Base-by-base conservation (phyloP, 2,113 vertebrate genomes). In the Entomyzon cyanotis region DNA sequence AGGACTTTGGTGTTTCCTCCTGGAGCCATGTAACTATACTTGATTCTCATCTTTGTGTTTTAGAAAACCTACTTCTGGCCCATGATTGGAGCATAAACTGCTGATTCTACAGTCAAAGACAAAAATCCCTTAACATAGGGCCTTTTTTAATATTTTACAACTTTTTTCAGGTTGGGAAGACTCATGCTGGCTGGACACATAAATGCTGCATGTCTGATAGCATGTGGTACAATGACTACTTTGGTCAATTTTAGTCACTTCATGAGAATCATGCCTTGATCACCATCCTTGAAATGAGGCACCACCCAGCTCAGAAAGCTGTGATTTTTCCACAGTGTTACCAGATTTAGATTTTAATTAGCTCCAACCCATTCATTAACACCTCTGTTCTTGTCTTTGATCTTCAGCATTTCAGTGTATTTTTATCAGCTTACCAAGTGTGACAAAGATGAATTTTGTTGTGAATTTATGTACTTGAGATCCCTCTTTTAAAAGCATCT, bases 1-100 rank as follows among this genome's bases (percentile, higher is more conserved):
- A 79, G 12, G 46, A 63, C 15, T n/a, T n/a, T 3, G 21, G 28
- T 22, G 17, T 60, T 87, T 78, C 79, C 53, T 82, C 21, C 50
- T 39, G 41, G 17, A 69, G 15, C 41, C 24, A 17, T 0, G 0
- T 12, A 55, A 89, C 13, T 37, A 4, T 2, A 0, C 25, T 60
- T 9, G 1, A 42, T 47, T 74, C 50, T 74, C 50, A 47, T 5
- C 0, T 55, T 50, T 17, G 7, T 27, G 28, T 55, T 65, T 56
- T 47, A 53, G 35, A 82, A 88, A 85, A 85, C 20, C 28, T 59
- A 25, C 47, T 68, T 67, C 23, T 50, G 33, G 33, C 28, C 59
- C 18, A 6, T 42, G 15, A 69, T 46, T 35, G 55, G 30, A 81
- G 35, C 15, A 78, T 15, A 74, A 85, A 69, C 5, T 0, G 0